Base-by-base conservation (phyloP, 2,113 vertebrate species). In the Alouatta palliata region DNA sequence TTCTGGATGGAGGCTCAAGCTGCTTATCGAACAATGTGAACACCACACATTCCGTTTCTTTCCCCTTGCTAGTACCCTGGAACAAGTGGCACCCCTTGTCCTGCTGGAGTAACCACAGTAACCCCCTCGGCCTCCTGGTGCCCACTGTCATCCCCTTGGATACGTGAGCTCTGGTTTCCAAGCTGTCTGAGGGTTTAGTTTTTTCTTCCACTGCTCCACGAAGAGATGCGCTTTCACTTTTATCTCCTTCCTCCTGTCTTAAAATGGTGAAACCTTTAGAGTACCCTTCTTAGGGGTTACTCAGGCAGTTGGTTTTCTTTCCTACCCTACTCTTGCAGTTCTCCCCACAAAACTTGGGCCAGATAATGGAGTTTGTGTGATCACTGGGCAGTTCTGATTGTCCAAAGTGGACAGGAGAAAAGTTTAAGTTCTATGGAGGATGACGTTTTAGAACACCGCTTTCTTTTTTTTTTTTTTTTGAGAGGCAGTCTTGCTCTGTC, bases 31-130 rank as follows among this genome's bases (percentile, higher is more conserved):
- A 47, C 40, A 40, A 8, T 2, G 23, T 37, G 43, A 35, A 27
- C 11, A 8, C 30, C 16, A 0, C 7, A 0, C 2, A 8, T 2
- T 7, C 94, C 66, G 17, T 1, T 9, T 37, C 40, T 54, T 6
- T 4, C 43, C n/a, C 47, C 27, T 13, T 8, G 66, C 40, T 32
- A 43, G 7, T 23, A 5, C 11, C 32, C n/a, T 0, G 3, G 54
- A 54, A 23, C 54, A 56, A 0, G 17, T 23, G 20, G 45, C 37
- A 47, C 54, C 49, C 2, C n/a, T 10, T 32, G 47, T 37, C 43
- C 21, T 0, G 14, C 40, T 16, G 21, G 19, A 71, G 70, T 25
- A 10, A 8, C 2, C 6, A 4, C 10, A 40, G 27, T 3, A 17
- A 13, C 45, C n/a, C 45, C 19, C n/a, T 45, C 40, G 12, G 45